Evolutionary conservation across 1,140 invertebrate genomes (phyloP), one percentile per base, ranked within the genome.

Genomic region (Sesamia nonagrioides): DNA sequence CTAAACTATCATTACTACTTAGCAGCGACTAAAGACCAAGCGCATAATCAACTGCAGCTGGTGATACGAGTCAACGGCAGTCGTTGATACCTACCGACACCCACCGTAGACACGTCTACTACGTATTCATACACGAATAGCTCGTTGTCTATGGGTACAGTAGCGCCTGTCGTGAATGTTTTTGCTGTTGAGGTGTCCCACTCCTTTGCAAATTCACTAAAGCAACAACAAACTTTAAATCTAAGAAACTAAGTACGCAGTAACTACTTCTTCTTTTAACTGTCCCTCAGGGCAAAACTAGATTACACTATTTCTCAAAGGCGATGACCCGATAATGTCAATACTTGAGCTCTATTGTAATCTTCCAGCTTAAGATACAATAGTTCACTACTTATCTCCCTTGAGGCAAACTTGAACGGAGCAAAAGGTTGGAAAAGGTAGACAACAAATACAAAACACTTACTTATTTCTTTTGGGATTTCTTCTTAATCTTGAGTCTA

Each of bases 321-420:
- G 1, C 42, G 42, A 68, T 69, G 42, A 18, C 15, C 66, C 6
- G 66, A 69, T 69, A 69, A 21, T 69, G 66, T 69, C 66, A 69
- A 33, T 45, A 48, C 8, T 50, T 33, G 66, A 50, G 50, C 42
- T 33, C 66, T 33, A 69, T 69, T 69, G 60, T 61, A 27, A 45
- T 66, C 61, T 21, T 69, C 33, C 42, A 45, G 27, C 18, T 69
- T 42, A 48, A 69, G 40, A 69, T 21, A 69, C 42, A 33, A 69
- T 48, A 69, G 18, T n/a, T 27, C 66, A 69, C 21, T 15, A 48
- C 40, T 69, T 69, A 69, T 45, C 66, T 69, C 63, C 35, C 42
- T 48, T 13, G 66, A 69, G 42, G 33, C 13, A 6, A 33, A 50
- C 42, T 69, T 33, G 17, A 69, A 48, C 17, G 33, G 18, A 48